phyloP scores from a whole-genome alignment of 1,140 invertebrate genomes.

The Euura lappo region DNA sequence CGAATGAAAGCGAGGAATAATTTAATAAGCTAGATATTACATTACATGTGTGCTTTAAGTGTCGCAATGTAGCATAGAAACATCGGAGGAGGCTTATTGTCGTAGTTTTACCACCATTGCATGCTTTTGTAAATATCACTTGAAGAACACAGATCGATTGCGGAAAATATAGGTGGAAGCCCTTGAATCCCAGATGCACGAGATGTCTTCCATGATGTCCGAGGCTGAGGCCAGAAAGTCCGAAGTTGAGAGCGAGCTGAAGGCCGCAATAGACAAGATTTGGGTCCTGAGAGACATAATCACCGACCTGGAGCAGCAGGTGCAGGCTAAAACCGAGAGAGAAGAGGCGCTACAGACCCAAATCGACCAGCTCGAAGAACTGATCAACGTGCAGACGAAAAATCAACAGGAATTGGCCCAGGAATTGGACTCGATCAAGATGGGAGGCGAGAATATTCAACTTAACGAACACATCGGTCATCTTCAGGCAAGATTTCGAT shows the following conservation, averaged over 20 bases:
- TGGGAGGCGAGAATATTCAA: conserved; percentile 58
- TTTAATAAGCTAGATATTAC: too few species aligned
- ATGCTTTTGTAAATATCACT: conserved; percentile 1
- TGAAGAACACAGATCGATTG: background rate
- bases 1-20: too few species aligned
- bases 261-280: conserved; percentile 75
- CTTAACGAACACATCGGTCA: conserved; percentile 60
- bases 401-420: conserved; percentile 63
- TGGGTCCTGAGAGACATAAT: conserved; percentile 77
- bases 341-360: conserved; percentile 58
- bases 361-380: conserved; percentile 58
- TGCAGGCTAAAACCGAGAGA: conserved; percentile 66
- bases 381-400: conserved; percentile 62
- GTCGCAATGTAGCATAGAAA: background rate
- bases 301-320: conserved; percentile 72
- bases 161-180: conserved; percentile 67
- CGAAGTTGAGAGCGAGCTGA: conserved; percentile 69
- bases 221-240: conserved; percentile 66
- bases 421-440: conserved; percentile 61
- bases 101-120: background rate
- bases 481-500: conserved; percentile 50
- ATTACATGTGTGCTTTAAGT: background rate
- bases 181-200: conserved; percentile 71
- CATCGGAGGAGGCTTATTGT: too few species aligned
- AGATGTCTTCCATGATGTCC: conserved; percentile 67